A percentile compares a stretch with the other conserved stretches of the same genome.
These are phyloP conservation scores for Eulacestoma nigropectus DNA, from an alignment of 2,113 vertebrate species.

Conservation along the genomic window DNA sequence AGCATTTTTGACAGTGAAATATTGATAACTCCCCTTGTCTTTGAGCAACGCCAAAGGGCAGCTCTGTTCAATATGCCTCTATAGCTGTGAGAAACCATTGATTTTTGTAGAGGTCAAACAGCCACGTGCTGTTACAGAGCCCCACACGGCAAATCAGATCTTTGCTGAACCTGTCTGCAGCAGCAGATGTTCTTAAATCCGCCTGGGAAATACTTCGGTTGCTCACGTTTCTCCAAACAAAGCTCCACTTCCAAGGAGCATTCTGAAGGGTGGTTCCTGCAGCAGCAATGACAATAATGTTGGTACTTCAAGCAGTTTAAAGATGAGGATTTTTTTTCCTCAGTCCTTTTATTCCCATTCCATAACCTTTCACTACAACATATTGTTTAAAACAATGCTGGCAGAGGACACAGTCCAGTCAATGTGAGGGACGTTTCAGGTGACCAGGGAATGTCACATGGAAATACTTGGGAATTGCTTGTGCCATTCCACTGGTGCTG, in stretches of 20 bases:
- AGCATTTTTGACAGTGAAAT: neutral
- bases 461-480: neutral
- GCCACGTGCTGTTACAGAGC: neutral
- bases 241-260: neutral
- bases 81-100: neutral
- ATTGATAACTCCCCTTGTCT: neutral
- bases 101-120: neutral
- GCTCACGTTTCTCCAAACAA: neutral
- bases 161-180: neutral
- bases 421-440: neutral
- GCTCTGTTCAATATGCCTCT: neutral
- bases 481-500: neutral
- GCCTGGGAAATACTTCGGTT: neutral
- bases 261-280: neutral
- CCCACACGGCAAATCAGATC: neutral
- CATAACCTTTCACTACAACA: neutral
- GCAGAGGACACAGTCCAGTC: neutral
- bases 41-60: neutral
- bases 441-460: neutral
- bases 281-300: neutral
- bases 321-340: neutral
- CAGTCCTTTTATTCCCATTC: neutral
- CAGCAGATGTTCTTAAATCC: neutral
- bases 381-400: neutral
- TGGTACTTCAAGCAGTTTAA: neutral